These are phyloP conservation scores for Gavialis gangeticus DNA, from an alignment of 2,113 vertebrate species.

Conservation along the genomic window DNA sequence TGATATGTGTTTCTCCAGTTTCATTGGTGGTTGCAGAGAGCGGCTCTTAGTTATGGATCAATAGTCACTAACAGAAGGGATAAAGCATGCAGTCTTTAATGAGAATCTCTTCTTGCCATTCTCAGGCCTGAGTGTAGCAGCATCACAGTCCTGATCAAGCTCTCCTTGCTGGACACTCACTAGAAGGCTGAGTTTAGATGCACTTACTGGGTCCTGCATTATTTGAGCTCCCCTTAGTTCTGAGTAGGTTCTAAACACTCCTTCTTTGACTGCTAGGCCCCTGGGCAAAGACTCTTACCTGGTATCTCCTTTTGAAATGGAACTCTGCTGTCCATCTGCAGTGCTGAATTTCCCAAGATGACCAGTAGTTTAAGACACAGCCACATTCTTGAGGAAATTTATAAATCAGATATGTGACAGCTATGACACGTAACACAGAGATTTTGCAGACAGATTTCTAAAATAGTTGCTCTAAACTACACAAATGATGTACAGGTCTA, in stretches of 20 bases:
- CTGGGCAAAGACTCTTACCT: not conserved
- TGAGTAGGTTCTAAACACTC: not conserved
- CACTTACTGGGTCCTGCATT: not conserved
- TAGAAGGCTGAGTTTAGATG: accelerated
- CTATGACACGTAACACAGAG: not conserved
- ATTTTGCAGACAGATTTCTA: not conserved
- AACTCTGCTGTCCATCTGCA: accelerated
- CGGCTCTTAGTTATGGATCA: not conserved
- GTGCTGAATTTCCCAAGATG: not conserved
- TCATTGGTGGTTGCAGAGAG: not conserved
- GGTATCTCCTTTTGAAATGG: not conserved
- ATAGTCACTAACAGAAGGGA: not conserved
- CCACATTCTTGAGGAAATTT: not conserved
- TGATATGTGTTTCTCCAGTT: not conserved
- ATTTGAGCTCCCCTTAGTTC: no score
- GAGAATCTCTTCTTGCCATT: not conserved
- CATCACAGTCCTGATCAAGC: not conserved
- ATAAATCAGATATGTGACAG: not conserved
- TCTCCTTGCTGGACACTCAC: not conserved
- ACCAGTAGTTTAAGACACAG: accelerated
- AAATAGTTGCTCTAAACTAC: not conserved
- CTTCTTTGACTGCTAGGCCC: not conserved
- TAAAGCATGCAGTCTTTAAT: not conserved
- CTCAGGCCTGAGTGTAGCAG: not conserved
- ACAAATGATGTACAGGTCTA: not conserved